Base-by-base conservation (phyloP, 1,140 invertebrate species). In the Contarinia nasturtii region DNA sequence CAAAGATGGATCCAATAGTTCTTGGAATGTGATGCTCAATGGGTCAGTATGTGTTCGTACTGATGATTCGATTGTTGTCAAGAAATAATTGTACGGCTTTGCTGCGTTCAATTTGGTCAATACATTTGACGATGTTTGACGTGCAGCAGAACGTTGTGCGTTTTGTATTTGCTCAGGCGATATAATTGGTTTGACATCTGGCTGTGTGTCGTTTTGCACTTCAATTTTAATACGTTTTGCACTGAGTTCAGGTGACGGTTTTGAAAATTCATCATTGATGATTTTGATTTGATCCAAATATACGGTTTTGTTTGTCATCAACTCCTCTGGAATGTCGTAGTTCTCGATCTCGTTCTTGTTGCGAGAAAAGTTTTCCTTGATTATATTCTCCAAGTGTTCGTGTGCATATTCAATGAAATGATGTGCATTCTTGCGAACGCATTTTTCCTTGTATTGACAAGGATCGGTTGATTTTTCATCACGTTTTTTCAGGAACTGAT, bases 321-420 rank as follows among this genome's bases (percentile, higher is more conserved):
- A 56, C 18, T 66, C 61, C 1, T 53, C 47, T 2, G 72, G 70
- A 54, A 73, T 67, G 0, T 59, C 51, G 51, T 66, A 74, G 5
- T 59, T n/a, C n/a, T n/a, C n/a, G n/a, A n/a, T n/a, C n/a, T n/a
- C n/a, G n/a, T n/a, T n/a, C 53, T 8, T 60, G 64, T n/a, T 40
- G 40, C 8, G 66, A 21, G n/a, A n/a, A n/a, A n/a, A n/a, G n/a
- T 48, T 34, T 48, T 63, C 51, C 20, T 50, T 45, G 41, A 62
- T 5, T 57, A 57, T 5, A 55, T 52, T 8, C 38, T 55, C 33
- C 71, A 59, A 59, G 56, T 84, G 79, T 7, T 76, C 73, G 72
- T 91, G 87, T 45, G 71, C 71, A 65, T 75, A 88, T 59, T 89
- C 77, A 40, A 69, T 69, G 45, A 89, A 80, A 66, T 92, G 86